phyloP scores from a whole-genome alignment of 1,140 invertebrate species.

The Magallana ariakensis region DNA sequence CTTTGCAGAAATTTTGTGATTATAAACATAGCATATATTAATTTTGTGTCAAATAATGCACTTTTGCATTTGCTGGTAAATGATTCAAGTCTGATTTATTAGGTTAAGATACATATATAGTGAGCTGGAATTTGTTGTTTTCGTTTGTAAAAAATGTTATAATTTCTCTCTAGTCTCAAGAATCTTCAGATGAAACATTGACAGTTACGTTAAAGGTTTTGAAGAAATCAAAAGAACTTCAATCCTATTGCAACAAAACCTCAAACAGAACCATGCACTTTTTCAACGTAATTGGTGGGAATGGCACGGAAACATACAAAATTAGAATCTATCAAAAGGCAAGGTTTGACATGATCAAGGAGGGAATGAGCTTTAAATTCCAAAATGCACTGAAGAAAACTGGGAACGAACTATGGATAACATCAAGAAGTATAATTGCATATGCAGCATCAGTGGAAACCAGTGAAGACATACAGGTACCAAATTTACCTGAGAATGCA shows the following conservation, averaged over 20 bases:
- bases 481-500: background rate
- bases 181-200: background rate
- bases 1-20: background rate
- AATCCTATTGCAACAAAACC: too few species aligned
- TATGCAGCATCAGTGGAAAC: background rate
- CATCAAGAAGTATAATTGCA: background rate
- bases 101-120: background rate
- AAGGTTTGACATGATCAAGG: slow-evolving; percentile 8
- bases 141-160: background rate
- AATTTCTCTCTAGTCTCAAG: background rate
- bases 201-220: background rate
- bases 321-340: background rate
- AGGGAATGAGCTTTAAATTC: slow-evolving; percentile 12
- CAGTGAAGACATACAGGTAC: background rate
- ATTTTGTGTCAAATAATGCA: background rate
- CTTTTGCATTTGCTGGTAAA: background rate
- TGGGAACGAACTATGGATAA: background rate
- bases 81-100: background rate
- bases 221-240: too few species aligned
- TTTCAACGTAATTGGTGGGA: background rate
- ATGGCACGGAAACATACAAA: background rate
- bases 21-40: background rate
- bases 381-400: slow-evolving; percentile 21
- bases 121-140: background rate
- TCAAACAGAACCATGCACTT: background rate